Evolutionary conservation across 2,888 invertebrate genomes (phyloP).

Genomic region (Hartigia nigra): DNA sequence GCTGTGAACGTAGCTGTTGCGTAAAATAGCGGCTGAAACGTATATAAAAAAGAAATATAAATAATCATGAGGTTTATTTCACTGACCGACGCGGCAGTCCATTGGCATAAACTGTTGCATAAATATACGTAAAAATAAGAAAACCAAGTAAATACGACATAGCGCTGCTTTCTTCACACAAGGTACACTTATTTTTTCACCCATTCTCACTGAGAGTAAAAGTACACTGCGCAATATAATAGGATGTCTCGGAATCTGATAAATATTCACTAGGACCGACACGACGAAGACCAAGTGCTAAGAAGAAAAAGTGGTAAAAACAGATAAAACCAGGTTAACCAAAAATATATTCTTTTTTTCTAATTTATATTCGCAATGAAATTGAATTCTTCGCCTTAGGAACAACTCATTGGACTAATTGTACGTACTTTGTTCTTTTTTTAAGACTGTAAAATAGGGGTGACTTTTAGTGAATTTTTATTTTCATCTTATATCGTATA

Average conservation of each 20-base stretch:
- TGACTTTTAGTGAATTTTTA: not conserved
- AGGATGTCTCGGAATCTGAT: not conserved
- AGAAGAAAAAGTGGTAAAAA: constrained; percentile 1
- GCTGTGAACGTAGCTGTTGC: not conserved
- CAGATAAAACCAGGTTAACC: constrained; percentile 4
- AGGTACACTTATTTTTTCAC: not conserved
- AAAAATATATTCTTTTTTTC: not conserved
- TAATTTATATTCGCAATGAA: not conserved
- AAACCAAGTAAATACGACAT: not conserved
- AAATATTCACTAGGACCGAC: not conserved
- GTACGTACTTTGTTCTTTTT: not conserved
- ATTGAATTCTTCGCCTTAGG: not conserved
- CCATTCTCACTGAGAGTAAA: not conserved
- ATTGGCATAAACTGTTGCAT: not conserved
- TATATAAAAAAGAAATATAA: not conserved
- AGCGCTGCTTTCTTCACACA: not conserved
- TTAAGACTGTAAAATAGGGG: not conserved
- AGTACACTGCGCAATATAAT: not conserved
- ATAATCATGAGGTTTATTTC: not conserved
- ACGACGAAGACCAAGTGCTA: not conserved
- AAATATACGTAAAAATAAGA: not conserved
- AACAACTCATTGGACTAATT: not conserved
- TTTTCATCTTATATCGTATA: not conserved
- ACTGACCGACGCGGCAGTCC: not conserved
- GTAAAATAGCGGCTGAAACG: not conserved